Percentiles rank a stretch among this genome's conserved stretches.
phyloP scores from a whole-genome alignment of 2,888 invertebrate species.

The Cheilosia impressa region DNA sequence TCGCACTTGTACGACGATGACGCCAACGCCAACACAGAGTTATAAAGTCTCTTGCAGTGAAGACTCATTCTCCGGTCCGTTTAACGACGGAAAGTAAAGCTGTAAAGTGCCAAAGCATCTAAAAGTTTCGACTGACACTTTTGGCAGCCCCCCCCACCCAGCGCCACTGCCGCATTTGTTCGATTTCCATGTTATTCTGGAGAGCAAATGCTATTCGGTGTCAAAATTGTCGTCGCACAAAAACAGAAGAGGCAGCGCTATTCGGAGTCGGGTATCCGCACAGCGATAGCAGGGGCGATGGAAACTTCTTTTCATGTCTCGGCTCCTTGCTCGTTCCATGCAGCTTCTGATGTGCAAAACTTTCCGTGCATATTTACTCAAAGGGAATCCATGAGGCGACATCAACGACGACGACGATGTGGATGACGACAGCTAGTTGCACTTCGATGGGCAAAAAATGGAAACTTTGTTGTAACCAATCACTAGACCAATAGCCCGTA shows the following conservation, averaged over 20 bases:
- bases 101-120: conserved; percentile 74
- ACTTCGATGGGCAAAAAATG: conserved; percentile 14
- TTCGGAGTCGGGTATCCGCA: background rate
- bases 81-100: conserved; percentile 70
- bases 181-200: conserved; percentile 45
- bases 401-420: background rate
- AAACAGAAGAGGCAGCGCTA: conserved; percentile 44
- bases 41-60: conserved; percentile 53
- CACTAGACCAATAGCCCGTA: conserved; percentile 54
- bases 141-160: conserved; percentile 13
- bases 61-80: conserved; percentile 47
- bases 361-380: conserved; percentile 71
- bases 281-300: conserved; percentile 33
- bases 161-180: conserved; percentile 9
- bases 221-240: conserved; percentile 69
- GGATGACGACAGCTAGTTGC: conserved; percentile 27
- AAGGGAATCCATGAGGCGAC: conserved; percentile 70
- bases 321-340: background rate
- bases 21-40: conserved; percentile 34
- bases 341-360: conserved; percentile 43
- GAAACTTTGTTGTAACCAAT: conserved; percentile 69
- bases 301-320: conserved; percentile 62
- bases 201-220: conserved; percentile 63
- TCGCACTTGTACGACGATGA: conserved; percentile 27
- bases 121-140: conserved; percentile 68